Evolutionary conservation across 1,140 invertebrate genomes (phyloP).

Genomic region (Temnothorax longispinosus): DNA sequence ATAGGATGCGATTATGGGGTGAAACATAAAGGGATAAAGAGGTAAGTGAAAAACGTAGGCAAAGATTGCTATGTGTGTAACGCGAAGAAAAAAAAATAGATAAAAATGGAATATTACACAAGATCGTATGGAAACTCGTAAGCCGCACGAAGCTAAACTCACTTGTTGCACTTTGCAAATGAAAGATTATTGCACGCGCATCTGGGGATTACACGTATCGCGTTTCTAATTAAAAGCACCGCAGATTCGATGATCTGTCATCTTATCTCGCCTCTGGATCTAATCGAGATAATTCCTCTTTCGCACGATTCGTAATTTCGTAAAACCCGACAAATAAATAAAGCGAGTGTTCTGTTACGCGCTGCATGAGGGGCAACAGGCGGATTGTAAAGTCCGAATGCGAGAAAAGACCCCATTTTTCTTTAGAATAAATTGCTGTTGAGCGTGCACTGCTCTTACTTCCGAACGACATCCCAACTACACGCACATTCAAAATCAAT

Average conservation of each 20-base stretch:
- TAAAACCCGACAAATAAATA: background rate
- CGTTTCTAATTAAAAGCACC: conserved; percentile 10
- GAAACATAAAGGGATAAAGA: conserved; percentile 12
- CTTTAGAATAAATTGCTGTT: conserved; percentile 7
- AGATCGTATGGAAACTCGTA: conserved; percentile 16
- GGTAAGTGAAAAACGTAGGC: background rate
- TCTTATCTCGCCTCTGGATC: background rate
- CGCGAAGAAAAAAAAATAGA: conserved; percentile 40
- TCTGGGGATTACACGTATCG: background rate
- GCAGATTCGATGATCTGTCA: background rate
- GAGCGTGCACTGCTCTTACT: conserved; percentile 3
- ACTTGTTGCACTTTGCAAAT: conserved; percentile 56
- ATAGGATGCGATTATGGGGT: background rate
- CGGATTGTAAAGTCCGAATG: background rate
- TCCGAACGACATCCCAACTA: conserved; percentile 16
- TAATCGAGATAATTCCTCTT: background rate
- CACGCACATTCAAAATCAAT: conserved; percentile 53
- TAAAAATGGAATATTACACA: background rate
- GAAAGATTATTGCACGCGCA: conserved; percentile 17
- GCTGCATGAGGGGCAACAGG: background rate
- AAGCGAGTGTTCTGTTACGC: background rate
- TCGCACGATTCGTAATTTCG: background rate
- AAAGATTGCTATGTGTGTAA: conserved; percentile 6
- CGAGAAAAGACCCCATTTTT: conserved; percentile 5
- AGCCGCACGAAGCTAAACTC: background rate